These are phyloP conservation scores for Pangasianodon gigas DNA, from an alignment of 2,113 vertebrate genomes.

Conservation along the genomic window DNA sequence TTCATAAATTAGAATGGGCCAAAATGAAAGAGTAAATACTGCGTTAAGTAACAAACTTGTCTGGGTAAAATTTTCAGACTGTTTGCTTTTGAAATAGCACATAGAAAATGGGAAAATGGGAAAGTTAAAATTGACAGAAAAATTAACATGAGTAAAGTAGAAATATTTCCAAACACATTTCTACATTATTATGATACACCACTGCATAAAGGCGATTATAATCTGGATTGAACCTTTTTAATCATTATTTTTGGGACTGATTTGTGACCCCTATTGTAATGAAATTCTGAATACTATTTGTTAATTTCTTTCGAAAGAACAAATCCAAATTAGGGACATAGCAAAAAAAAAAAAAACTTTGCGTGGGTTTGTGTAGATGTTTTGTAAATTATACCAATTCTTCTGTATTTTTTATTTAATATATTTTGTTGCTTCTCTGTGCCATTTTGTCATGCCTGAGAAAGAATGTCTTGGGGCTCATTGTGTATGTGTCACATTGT, in stretches of 20 bases:
- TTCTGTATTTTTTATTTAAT: slow-evolving; percentile 20
- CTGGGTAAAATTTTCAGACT: neutral
- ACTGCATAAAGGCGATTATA: neutral
- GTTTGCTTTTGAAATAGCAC: neutral
- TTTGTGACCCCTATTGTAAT: neutral
- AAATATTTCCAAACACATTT: neutral
- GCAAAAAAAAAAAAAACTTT: neutral
- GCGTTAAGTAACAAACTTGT: neutral
- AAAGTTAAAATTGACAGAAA: neutral
- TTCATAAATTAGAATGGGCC: neutral
- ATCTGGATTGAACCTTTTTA: neutral
- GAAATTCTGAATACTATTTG: neutral
- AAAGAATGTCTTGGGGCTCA: slow-evolving; percentile 20
- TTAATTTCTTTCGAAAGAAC: neutral
- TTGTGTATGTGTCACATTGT: slow-evolving; percentile 24
- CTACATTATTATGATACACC: neutral
- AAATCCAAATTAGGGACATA: neutral
- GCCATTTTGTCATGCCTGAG: slow-evolving; percentile 35
- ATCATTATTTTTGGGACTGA: neutral
- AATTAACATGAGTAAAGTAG: neutral
- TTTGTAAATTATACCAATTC: slow-evolving; percentile 28
- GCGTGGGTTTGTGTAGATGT: neutral
- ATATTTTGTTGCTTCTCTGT: slow-evolving; percentile 8
- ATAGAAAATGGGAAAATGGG: neutral
- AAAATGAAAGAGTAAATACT: neutral